Conservation (phyloP, 2,113 vertebrate species). For the Sorex fumeus region DNA sequence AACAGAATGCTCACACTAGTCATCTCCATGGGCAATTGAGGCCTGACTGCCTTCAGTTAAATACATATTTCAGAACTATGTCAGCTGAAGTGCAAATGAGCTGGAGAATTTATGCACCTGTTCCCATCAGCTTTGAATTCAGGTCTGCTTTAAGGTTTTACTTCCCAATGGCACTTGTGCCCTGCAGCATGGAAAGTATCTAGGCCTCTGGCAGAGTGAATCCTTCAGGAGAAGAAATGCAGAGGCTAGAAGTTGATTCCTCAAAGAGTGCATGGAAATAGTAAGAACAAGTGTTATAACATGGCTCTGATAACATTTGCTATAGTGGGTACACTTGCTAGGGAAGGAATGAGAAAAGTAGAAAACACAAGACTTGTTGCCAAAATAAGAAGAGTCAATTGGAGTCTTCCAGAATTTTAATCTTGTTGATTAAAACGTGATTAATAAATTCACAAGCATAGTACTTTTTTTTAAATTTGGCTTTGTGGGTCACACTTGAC, state of each 20-base stretch:
- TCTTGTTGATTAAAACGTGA: background rate
- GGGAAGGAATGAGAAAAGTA: background rate
- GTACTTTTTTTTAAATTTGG: too few relatives aligned
- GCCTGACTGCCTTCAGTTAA: fast-evolving
- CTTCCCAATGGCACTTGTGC: background rate
- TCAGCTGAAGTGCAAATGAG: background rate
- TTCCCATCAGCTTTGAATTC: background rate
- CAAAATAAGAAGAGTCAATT: background rate
- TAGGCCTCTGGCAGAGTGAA: background rate
- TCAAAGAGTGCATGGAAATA: background rate
- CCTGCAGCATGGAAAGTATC: background rate
- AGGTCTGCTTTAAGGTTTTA: background rate
- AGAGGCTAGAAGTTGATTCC: background rate
- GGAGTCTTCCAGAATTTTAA: background rate
- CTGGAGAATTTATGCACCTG: background rate
- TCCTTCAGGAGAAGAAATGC: background rate
- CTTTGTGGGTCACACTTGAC: too few relatives aligned
- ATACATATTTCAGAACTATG: too few relatives aligned
- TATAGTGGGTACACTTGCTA: background rate
- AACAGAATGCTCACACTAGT: background rate
- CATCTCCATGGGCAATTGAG: background rate
- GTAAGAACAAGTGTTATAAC: background rate
- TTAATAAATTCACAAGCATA: background rate
- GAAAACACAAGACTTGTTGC: slow-evolving; percentile 6
- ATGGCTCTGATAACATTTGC: background rate